A percentile compares a stretch with the other conserved stretches of the same genome.
Conservation (phyloP, 2,888 invertebrate genomes). For the Theretra japonica region DNA sequence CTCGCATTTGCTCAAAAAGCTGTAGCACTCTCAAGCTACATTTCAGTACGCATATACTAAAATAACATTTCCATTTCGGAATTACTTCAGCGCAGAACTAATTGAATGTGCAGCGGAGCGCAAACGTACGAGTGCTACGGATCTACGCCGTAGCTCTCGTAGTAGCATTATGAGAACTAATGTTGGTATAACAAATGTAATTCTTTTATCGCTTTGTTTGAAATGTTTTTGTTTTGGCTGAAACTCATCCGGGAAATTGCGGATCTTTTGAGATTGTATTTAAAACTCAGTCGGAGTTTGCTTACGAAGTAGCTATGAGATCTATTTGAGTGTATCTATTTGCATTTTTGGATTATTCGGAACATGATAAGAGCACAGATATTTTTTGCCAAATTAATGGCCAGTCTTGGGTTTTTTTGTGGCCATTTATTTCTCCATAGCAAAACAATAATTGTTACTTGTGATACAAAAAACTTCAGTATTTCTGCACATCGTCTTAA, state of each 20-base stretch:
- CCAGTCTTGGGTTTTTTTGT: too few species aligned
- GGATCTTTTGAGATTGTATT: not conserved
- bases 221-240: not conserved
- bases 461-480: too few species aligned
- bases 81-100: constrained; percentile 36
- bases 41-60: constrained; percentile 21
- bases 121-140: constrained; percentile 49
- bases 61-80: constrained; percentile 24
- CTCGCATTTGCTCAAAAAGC: not conserved
- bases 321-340: too few species aligned
- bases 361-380: too few species aligned
- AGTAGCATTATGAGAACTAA: constrained; percentile 37
- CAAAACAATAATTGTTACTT: too few species aligned
- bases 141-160: constrained; percentile 46
- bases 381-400: too few species aligned
- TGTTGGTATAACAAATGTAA: constrained; percentile 8
- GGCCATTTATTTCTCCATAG: too few species aligned
- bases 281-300: not conserved
- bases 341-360: too few species aligned
- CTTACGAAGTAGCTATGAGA: not conserved
- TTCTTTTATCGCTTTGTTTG: constrained; percentile 29
- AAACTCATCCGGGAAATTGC: not conserved
- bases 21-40: not conserved
- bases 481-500: too few species aligned
- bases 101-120: constrained; percentile 43